Conservation (phyloP, 53 echinoderm and acorn worm genomes). For the Paelopatides confundens region DNA sequence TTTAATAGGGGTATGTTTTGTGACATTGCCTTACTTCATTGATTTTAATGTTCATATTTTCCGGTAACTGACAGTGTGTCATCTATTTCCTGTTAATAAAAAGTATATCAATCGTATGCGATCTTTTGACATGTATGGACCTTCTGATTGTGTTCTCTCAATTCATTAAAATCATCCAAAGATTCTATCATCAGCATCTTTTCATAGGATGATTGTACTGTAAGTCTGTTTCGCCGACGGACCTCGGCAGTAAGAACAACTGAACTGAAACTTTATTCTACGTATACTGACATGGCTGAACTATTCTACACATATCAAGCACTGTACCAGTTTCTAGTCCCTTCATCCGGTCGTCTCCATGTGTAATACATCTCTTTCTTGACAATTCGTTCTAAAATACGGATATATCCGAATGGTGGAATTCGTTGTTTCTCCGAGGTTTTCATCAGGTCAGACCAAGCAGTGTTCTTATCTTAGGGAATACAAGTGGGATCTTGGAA, state of each 20-base stretch:
- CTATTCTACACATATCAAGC: neutral
- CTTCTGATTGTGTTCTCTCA: neutral
- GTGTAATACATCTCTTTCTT: no score
- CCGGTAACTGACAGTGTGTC: neutral
- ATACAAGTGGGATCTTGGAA: neutral
- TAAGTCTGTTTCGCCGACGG: neutral
- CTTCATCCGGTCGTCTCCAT: neutral
- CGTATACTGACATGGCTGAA: neutral
- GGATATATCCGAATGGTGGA: slow-evolving; percentile 1
- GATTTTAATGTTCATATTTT: neutral
- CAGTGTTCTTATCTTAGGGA: neutral
- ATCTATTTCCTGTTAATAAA: neutral
- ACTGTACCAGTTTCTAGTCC: neutral
- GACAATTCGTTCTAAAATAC: neutral
- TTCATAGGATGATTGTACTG: neutral
- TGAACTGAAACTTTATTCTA: neutral
- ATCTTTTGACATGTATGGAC: slow-evolving; percentile 19
- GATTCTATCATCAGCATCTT: neutral
- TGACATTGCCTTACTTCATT: neutral
- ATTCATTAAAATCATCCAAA: neutral
- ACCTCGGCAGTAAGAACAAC: neutral
- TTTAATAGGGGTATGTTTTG: neutral
- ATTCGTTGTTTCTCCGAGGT: neutral
- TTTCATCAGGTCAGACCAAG: neutral
- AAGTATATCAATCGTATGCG: neutral